Percentiles rank a stretch among this genome's conserved stretches.
Conservation (phyloP, 2,888 invertebrate genomes). For the Caenorhabditis sp. region DNA sequence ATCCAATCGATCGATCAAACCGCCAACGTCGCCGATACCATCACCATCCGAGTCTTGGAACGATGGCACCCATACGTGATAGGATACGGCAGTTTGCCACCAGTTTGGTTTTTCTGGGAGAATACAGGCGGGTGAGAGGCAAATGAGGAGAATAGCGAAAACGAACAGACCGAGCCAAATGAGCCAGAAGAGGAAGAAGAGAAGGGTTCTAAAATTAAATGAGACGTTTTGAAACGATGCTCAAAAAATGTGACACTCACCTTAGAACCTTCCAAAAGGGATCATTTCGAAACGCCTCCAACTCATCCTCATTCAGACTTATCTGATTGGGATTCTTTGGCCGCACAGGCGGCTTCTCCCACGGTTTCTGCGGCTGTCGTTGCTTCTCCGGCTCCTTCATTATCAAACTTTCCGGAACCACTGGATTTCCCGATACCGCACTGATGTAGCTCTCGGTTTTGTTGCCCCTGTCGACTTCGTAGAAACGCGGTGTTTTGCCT, state of each 20-base stretch:
- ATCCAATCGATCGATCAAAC: constrained; percentile 71
- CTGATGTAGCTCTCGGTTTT: constrained; percentile 68
- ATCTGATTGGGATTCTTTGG: constrained; percentile 36
- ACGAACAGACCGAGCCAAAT: constrained; percentile 60
- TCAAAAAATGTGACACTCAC: constrained; percentile 16
- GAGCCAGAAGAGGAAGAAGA: constrained; percentile 61
- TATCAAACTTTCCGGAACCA: constrained; percentile 43
- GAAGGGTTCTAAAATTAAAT: constrained; percentile 56
- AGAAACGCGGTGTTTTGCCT: constrained; percentile 52
- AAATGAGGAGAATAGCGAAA: constrained; percentile 53
- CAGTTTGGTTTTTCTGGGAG: constrained; percentile 55
- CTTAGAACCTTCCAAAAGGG: constrained; percentile 55
- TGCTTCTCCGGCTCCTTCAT: constrained; percentile 16
- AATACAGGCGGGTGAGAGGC: constrained; percentile 58
- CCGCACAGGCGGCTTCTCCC: constrained; percentile 10
- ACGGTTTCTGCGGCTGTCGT: constrained; percentile 17
- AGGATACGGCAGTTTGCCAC: constrained; percentile 66
- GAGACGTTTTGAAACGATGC: background rate
- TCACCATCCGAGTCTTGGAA: constrained; percentile 85
- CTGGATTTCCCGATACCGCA: constrained; percentile 61
- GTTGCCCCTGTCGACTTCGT: constrained; percentile 63
- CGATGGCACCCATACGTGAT: constrained; percentile 79
- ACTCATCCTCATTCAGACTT: constrained; percentile 48
- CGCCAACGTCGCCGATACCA: constrained; percentile 85
- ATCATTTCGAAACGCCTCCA: constrained; percentile 49